Evolutionary conservation across 2,888 invertebrate genomes (phyloP).

Genomic region (Idaea dimidiata): DNA sequence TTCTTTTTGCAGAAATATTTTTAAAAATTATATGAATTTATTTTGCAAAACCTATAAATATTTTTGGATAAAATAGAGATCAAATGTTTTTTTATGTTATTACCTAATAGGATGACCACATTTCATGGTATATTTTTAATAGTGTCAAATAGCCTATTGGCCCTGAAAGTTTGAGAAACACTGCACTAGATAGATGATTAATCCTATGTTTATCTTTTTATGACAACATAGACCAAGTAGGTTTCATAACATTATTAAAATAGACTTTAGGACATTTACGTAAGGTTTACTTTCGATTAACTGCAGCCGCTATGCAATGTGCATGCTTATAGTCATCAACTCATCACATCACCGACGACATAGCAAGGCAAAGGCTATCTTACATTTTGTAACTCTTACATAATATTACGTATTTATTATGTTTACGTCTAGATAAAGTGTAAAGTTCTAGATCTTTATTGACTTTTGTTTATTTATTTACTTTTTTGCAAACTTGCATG

Average conservation of each 20-base stretch:
- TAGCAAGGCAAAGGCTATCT: not conserved
- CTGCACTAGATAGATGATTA: not conserved
- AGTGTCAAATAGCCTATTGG: no score
- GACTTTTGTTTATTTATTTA: not conserved
- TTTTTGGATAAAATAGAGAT: no score
- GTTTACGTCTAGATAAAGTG: not conserved
- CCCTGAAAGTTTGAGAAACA: no score
- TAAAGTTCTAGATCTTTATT: not conserved
- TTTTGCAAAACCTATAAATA: no score
- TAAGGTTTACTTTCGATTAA: not conserved
- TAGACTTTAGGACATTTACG: not conserved
- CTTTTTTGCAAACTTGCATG: not conserved
- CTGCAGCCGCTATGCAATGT: not conserved
- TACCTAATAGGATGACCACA: no score
- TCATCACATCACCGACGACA: no score
- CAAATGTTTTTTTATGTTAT: no score
- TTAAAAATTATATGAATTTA: no score
- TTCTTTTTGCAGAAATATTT: no score
- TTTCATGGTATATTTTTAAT: no score
- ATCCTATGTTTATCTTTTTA: not conserved
- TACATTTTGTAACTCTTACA: not conserved
- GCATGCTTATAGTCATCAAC: not conserved
- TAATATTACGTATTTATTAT: not conserved
- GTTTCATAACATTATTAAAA: not conserved
- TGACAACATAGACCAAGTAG: not conserved